These are phyloP conservation scores for Fissipunctia ypsillon DNA, from an alignment of 2,888 invertebrate genomes.

Conservation along the genomic window DNA sequence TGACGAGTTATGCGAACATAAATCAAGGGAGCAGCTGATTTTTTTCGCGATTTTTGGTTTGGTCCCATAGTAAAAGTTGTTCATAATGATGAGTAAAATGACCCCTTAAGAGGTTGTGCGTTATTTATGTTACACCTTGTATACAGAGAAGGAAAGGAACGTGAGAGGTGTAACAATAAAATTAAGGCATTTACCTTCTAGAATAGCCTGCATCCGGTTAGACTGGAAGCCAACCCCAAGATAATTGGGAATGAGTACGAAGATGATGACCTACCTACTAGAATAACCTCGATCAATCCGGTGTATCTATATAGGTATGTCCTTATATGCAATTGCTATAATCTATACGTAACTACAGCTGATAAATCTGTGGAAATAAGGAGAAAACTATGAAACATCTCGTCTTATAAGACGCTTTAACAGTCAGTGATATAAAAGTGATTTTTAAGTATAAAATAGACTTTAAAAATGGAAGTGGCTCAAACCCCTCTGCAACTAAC, in stretches of 20 bases:
- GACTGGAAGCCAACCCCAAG: neutral
- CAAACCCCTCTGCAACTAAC: constrained; percentile 86
- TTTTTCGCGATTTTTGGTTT: too few species aligned
- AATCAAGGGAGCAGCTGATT: too few species aligned
- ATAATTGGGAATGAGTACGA: too few species aligned
- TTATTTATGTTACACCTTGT: too few species aligned
- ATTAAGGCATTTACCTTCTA: too few species aligned
- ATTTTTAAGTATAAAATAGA: constrained; percentile 17
- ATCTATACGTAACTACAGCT: neutral
- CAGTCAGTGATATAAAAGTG: constrained; percentile 45
- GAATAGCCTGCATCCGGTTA: too few species aligned
- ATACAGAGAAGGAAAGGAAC: too few species aligned
- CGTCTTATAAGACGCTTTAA: neutral
- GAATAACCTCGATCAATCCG: neutral
- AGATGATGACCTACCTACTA: neutral
- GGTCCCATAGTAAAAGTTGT: too few species aligned
- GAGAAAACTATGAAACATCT: constrained; percentile 30
- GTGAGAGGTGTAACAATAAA: too few species aligned
- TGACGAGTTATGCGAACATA: too few species aligned
- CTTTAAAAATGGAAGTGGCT: constrained; percentile 85
- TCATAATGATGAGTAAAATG: too few species aligned
- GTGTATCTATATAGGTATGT: constrained; percentile 21
- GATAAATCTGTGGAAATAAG: neutral
- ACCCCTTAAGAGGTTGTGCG: too few species aligned
- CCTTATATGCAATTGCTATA: constrained; percentile 16